Base-by-base conservation (phyloP, 2,888 invertebrate genomes). In the Polydrusus tereticollis region DNA sequence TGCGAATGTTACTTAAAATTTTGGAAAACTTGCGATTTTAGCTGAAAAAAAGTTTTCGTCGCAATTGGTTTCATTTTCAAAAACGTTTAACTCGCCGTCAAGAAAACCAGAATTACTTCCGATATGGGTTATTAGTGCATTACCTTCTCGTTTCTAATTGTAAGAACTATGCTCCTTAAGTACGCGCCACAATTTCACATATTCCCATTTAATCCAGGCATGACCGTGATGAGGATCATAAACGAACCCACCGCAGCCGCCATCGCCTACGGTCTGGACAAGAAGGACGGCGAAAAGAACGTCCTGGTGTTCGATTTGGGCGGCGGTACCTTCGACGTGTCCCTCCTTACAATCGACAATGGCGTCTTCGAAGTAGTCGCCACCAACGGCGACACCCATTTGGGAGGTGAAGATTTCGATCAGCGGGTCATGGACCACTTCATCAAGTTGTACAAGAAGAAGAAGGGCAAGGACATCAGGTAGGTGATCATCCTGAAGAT, bases 261-360 rank as follows among this genome's bases (percentile, higher is more conserved):
- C 74, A 97, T 98, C 84, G 98, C 98, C 66, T 98, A 98, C 82
- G 98, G 98, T 84, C 89, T 98, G 76, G 98, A 98, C 87, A 98
- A 98, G 87, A 96, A 94, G 83, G 97, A 97, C 74, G 97, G 97
- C 55, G 99, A 99, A 86, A 98, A 98, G 89, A 99, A 99, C 83
- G 97, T 99, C 18, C 89, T 99, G 59, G 98, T 99, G 12, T 99
- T 99, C 86, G 99, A 99, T 89, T 91, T 99, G 87, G 99, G 99
- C 82, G 99, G 99, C 85, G 99, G 99, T 87, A 99, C 99, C 77
- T 99, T 99, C 83, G 99, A 99, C 87, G 99, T 99, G 16, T 98
- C 98, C 41, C 90, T 99, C 18, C 89, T 99, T 64, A 99, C 98
- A 77, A 99, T 99, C 83, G 99, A 99, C 84, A 98, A 98, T 81